Conservation (phyloP, 2,797 vertebrate genomes). For the Galago senegalensis region DNA sequence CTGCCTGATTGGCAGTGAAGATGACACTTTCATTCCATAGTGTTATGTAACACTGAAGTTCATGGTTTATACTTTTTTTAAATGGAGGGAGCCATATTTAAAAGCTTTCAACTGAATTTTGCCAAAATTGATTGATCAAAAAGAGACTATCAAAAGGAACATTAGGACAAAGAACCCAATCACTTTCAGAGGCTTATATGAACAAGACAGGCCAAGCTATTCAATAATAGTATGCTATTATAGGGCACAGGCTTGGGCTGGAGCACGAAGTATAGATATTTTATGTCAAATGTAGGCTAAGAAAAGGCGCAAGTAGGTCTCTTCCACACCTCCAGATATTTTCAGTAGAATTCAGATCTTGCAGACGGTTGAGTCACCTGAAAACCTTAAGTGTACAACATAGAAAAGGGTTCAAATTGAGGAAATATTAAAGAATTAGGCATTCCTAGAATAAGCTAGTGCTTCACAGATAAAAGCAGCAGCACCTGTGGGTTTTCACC, state of each 20-base stretch:
- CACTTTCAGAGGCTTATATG: conserved; percentile 27
- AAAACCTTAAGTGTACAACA: conserved; percentile 66
- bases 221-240: conserved; percentile 20
- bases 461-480: conserved; percentile 81
- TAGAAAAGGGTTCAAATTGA: conserved; percentile 74
- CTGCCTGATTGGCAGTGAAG: conserved; percentile 65
- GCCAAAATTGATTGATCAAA: conserved; percentile 66
- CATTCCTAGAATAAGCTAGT: conserved; percentile 76
- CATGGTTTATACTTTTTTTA: conserved; percentile 40
- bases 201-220: conserved; percentile 19
- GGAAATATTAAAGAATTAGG: conserved; percentile 68
- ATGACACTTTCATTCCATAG: conserved; percentile 39
- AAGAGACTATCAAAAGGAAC: conserved; percentile 59
- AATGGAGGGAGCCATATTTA: conserved; percentile 67
- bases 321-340: conserved; percentile 60
- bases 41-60: conserved; percentile 53
- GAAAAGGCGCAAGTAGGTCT: conserved; percentile 72
- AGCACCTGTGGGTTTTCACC: conserved; percentile 82
- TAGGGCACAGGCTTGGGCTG: conserved; percentile 41
- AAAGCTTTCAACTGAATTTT: conserved; percentile 70
- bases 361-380: conserved; percentile 66
- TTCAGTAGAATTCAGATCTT: conserved; percentile 76
- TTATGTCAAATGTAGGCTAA: conserved; percentile 62
- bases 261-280: conserved; percentile 47
- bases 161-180: conserved; percentile 69